Conservation (phyloP, 1,140 invertebrate genomes). For the Littorina saxatilis region DNA sequence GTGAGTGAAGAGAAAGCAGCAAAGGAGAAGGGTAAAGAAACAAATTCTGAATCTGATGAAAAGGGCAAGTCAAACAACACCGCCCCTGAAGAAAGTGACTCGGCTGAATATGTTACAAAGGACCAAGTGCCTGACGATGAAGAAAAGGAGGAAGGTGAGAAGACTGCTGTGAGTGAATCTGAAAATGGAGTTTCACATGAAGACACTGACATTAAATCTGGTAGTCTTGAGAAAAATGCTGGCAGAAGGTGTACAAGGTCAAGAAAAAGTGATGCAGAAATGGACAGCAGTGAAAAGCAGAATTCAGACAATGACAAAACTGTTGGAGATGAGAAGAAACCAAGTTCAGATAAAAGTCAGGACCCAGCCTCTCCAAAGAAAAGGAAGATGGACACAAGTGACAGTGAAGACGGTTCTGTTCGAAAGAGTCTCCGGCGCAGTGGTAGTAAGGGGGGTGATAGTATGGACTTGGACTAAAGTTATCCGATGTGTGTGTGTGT, state of each 20-base stretch:
- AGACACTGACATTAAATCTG: too few relatives aligned
- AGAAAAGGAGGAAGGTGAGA: background rate
- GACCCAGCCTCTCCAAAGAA: background rate
- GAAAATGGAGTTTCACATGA: too few relatives aligned
- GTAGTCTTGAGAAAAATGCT: too few relatives aligned
- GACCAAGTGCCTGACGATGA: background rate
- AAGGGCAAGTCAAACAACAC: background rate
- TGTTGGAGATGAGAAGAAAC: background rate
- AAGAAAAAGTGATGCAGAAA: too few relatives aligned
- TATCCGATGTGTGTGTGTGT: too few relatives aligned
- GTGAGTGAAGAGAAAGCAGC: background rate
- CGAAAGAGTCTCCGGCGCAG: background rate
- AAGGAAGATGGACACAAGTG: background rate
- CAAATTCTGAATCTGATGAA: slow-evolving; percentile 22
- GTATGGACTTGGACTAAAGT: slow-evolving; percentile 5
- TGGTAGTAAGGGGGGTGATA: background rate
- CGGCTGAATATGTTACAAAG: background rate
- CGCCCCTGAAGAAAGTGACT: background rate
- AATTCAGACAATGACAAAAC: too few relatives aligned
- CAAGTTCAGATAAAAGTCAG: background rate
- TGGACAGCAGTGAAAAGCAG: background rate
- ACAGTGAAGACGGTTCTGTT: background rate
- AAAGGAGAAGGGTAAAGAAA: slow-evolving; percentile 31
- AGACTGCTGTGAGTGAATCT: background rate
- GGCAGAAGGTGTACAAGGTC: too few relatives aligned